These are phyloP conservation scores for Cynoglossus semilaevis DNA, from an alignment of 2,113 vertebrate species.

Conservation along the genomic window DNA sequence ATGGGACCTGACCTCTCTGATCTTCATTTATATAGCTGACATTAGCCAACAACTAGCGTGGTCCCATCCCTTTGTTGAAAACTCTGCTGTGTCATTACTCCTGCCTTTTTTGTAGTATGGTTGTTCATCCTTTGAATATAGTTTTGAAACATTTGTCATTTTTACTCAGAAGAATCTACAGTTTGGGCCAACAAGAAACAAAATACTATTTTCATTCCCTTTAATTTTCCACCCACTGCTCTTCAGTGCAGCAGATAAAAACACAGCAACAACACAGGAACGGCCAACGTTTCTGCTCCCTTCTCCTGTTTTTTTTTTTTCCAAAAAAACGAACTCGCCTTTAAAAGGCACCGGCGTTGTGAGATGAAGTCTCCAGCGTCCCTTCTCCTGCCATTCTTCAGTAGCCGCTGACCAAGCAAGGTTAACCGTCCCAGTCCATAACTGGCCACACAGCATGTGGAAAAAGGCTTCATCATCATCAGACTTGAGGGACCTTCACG, in stretches of 20 bases:
- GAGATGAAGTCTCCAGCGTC: slow-evolving; percentile 29
- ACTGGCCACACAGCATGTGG: slow-evolving; percentile 28
- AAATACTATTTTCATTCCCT: too few species aligned
- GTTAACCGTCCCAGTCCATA: slow-evolving; percentile 30
- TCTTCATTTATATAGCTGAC: slow-evolving; percentile 63
- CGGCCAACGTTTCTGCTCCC: slow-evolving; percentile 35
- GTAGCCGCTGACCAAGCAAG: slow-evolving; percentile 36
- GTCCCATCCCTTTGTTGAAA: slow-evolving; percentile 43
- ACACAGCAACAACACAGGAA: slow-evolving; percentile 2
- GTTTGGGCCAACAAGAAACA: not conserved
- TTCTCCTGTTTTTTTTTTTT: slow-evolving; percentile 23
- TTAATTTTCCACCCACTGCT: slow-evolving; percentile 18
- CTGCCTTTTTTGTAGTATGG: slow-evolving; percentile 9
- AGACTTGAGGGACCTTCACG: slow-evolving; percentile 19
- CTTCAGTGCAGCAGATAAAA: slow-evolving; percentile 5
- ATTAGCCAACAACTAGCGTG: slow-evolving; percentile 39
- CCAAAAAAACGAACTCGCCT: slow-evolving; percentile 41
- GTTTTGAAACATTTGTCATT: too few species aligned
- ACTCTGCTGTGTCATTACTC: slow-evolving; percentile 27
- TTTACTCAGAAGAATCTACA: not conserved
- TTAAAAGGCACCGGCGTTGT: slow-evolving; percentile 21
- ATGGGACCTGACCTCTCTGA: slow-evolving; percentile 65
- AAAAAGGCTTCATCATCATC: slow-evolving; percentile 14
- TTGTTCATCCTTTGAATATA: slow-evolving; percentile 15
- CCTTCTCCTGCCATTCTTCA: slow-evolving; percentile 23